Evolutionary conservation across 2,888 invertebrate species (phyloP).

Genomic region (Standfussiana lucernea): DNA sequence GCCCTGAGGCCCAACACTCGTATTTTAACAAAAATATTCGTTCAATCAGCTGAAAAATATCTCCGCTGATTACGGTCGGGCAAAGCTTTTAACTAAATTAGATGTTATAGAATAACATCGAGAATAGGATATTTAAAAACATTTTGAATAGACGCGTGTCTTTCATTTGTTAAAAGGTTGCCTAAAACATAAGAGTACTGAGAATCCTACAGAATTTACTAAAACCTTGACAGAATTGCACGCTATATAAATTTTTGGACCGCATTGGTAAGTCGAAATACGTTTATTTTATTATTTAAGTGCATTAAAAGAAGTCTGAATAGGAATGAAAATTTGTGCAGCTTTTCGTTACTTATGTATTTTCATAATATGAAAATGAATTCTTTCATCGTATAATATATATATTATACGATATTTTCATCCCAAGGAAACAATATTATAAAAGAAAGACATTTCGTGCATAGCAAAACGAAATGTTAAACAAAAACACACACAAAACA

Average conservation of each 20-base stretch:
- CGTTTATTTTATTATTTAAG: not conserved
- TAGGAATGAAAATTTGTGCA: not conserved
- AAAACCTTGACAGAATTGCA: not conserved
- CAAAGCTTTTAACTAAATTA: constrained; percentile 61
- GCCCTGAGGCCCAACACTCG: not conserved
- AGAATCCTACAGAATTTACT: not conserved
- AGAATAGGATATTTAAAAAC: constrained; percentile 14
- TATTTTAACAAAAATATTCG: constrained; percentile 47
- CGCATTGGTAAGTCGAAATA: not conserved
- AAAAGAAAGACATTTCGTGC: not conserved
- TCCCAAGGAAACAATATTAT: not conserved
- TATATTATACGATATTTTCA: not conserved
- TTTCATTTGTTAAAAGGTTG: constrained; percentile 43
- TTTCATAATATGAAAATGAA: too few relatives aligned
- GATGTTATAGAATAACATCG: constrained; percentile 35
- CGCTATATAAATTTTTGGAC: not conserved
- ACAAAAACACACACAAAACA: not conserved
- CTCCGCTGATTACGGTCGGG: constrained; percentile 11
- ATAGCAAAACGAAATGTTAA: not conserved
- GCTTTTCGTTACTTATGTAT: too few relatives aligned
- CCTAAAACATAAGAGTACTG: not conserved
- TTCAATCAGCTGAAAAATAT: constrained; percentile 47
- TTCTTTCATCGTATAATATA: too few relatives aligned
- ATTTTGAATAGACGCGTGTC: constrained; percentile 4
- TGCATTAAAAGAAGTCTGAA: not conserved